phyloP scores from a whole-genome alignment of 2,888 invertebrate species.

The Conomelus anceps region DNA sequence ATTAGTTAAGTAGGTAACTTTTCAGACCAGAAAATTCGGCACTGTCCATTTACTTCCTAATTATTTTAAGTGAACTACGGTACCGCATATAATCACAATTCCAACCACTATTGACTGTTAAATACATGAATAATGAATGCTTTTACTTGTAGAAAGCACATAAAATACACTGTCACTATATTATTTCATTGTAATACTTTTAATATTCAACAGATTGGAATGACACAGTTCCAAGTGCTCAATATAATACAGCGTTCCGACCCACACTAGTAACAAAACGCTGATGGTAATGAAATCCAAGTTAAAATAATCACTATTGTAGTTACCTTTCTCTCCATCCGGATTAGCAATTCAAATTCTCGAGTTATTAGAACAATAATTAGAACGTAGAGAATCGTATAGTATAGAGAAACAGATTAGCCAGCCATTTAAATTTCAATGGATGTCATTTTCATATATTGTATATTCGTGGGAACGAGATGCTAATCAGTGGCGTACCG shows the following conservation, averaged over 20 bases:
- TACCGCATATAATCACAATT: no score
- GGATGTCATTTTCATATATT: not conserved
- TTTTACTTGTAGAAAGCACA: no score
- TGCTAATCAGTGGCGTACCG: no score
- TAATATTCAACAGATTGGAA: not conserved
- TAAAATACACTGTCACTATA: no score
- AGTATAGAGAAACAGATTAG: not conserved
- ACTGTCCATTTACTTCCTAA: no score
- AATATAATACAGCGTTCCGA: not conserved
- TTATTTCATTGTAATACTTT: no score
- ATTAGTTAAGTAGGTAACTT: no score
- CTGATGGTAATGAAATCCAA: not conserved
- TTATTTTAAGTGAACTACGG: no score
- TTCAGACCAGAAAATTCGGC: no score
- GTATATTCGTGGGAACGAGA: not conserved
- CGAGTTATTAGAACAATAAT: not conserved
- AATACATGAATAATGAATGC: no score
- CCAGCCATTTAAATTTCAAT: not conserved
- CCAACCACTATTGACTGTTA: no score
- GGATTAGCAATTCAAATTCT: not conserved
- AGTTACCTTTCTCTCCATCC: not conserved
- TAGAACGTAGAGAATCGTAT: not conserved
- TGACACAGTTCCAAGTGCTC: not conserved
- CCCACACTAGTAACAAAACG: not conserved
- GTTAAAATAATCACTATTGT: not conserved